Base-by-base conservation (phyloP, 2,888 invertebrate genomes). In the Blastobasis adustella region DNA sequence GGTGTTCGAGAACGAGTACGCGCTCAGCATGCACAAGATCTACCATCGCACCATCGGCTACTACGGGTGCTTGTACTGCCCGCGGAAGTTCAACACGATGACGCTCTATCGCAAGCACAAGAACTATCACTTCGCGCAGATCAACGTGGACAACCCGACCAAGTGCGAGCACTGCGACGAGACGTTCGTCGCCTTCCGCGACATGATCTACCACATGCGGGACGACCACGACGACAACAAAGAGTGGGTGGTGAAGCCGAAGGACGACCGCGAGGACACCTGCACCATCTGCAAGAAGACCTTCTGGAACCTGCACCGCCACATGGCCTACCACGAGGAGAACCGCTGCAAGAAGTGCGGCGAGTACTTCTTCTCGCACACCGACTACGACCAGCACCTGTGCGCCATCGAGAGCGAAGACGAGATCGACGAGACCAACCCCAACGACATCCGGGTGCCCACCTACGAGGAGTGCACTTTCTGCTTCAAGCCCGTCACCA, bases 121-220 rank as follows among this genome's bases (percentile, higher is more conserved):
- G 69, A 86, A 79, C 43, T 84, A 87, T 54, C 89, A 80, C 69
- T 83, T 79, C 59, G 60, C 69, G 47, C 84, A 74, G 65, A 75
- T 72, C 47, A 87, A 80, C 60, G 82, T 70, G 50, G 90, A 84
- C 50, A 87, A 81, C 55, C 90, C 79, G 37, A 80, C 71, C 6
- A 86, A 78, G 60, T 90, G 78, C 69, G 89, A 83, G 67, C 88
- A 81, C 66, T 89, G 90, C 67, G 90, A 90, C 60, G 88, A 90
- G 57, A 89, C 85, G 0, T 91, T 91, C 55, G 82, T 90, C 23
- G 84, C 88, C 23, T 88, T 89, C 70, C 78, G 82, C 58, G 90
- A 87, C 56, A 89, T 82, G 84, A 89, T 85, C 60, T 79, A 78
- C 61, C 90, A 80, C 73, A 89, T 87, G 85, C 71, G 76, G 40